Percentiles rank a stretch among this genome's conserved stretches.
phyloP scores from a whole-genome alignment of 2,888 invertebrate genomes.

The Chalcosyrphus nemorum region DNA sequence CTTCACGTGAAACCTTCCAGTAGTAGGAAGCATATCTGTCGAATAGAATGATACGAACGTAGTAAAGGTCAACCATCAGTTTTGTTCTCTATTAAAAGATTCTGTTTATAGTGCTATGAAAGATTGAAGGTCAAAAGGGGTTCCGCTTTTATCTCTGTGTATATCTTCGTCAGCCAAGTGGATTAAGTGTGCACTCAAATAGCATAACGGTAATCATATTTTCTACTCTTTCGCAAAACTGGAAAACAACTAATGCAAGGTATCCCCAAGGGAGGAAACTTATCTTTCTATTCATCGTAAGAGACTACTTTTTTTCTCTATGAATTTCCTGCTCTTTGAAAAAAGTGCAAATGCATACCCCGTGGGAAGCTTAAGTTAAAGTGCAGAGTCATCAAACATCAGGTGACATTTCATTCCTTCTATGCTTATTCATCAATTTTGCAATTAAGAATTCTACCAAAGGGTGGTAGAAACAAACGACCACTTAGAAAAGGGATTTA shows the following conservation, averaged over 20 bases:
- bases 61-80: constrained; percentile 29
- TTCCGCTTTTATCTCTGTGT: not conserved
- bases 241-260: not conserved
- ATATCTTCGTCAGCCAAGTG: constrained; percentile 21
- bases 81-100: constrained; percentile 12
- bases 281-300: not conserved
- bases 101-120: not conserved
- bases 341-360: constrained; percentile 7
- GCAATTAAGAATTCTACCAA: constrained; percentile 18
- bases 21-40: constrained; percentile 89
- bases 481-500: constrained; percentile 17
- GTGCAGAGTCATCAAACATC: constrained; percentile 45
- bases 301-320: not conserved
- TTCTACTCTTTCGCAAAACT: not conserved
- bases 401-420: constrained; percentile 45
- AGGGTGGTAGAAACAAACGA: not conserved
- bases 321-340: constrained; percentile 8
- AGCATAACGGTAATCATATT: constrained; percentile 26
- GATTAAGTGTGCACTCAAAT: constrained; percentile 44
- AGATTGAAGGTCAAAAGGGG: constrained; percentile 28
- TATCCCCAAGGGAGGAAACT: not conserved
- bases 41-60: not conserved
- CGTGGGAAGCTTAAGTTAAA: constrained; percentile 20
- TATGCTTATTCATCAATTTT: constrained; percentile 60
- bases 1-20: constrained; percentile 85